Percentiles rank a stretch among this genome's conserved stretches.
phyloP scores from a whole-genome alignment of 2,113 vertebrate genomes.

The Rhinopithecus roxellana region DNA sequence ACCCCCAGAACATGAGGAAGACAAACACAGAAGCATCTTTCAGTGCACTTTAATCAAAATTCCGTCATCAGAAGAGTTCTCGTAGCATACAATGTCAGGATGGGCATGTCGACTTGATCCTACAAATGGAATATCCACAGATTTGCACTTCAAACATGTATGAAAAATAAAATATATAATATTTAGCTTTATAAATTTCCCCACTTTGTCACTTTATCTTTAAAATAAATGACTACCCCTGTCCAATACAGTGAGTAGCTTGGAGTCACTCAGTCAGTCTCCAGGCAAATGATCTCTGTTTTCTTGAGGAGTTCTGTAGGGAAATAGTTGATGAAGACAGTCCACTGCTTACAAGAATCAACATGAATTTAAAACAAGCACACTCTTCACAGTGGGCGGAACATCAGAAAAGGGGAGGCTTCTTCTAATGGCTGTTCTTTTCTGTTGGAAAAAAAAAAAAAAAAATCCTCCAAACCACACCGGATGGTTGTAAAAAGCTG shows the following conservation, averaged over 20 bases:
- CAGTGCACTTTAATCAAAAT: slow-evolving; percentile 85
- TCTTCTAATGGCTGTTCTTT: slow-evolving; percentile 28
- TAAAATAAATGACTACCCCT: slow-evolving; percentile 76
- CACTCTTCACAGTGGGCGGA: slow-evolving; percentile 65
- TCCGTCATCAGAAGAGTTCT: slow-evolving; percentile 74
- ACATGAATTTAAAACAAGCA: slow-evolving; percentile 72
- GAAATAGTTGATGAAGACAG: slow-evolving; percentile 56
- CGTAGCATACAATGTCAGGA: slow-evolving; percentile 79
- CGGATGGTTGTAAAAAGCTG: slow-evolving; percentile 75
- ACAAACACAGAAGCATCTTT: slow-evolving; percentile 45
- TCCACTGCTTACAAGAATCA: slow-evolving; percentile 69
- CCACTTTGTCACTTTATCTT: slow-evolving; percentile 62
- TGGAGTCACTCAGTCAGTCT: slow-evolving; percentile 64
- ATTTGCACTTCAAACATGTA: slow-evolving; percentile 82
- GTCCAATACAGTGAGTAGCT: slow-evolving; percentile 62
- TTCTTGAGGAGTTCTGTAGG: slow-evolving; percentile 71
- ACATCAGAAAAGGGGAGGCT: slow-evolving; percentile 62
- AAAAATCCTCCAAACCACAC: slow-evolving; percentile 31
- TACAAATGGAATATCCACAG: slow-evolving; percentile 83
- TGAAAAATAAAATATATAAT: slow-evolving; percentile 89
- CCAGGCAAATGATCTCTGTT: slow-evolving; percentile 63
- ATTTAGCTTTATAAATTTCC: slow-evolving; percentile 85
- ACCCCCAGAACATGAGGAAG: background rate
- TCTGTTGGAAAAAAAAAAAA: slow-evolving; percentile 48
- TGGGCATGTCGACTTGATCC: slow-evolving; percentile 79